Base-by-base conservation (phyloP, 1,140 invertebrate species). In the Whitmania pigra region DNA sequence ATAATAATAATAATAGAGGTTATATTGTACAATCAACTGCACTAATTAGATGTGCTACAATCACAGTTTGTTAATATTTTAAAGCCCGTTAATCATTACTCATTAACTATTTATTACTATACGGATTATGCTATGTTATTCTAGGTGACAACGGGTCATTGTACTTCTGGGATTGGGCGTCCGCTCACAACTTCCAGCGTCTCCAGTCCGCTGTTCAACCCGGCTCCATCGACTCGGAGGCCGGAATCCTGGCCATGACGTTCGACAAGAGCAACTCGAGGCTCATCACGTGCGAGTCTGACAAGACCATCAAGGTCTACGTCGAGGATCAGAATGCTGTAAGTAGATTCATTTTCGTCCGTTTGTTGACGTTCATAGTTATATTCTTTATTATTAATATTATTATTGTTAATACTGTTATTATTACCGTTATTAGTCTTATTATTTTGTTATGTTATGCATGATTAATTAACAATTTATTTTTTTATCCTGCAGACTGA, bases 271-370 rank as follows among this genome's bases (percentile, higher is more conserved):
- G 92, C 72, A 93, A 94, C 54, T 89, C 88, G 18, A 85, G 97
- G 71, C 86, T 99, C 63, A 91, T 99, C 71, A 97, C 95, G 1
- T 91, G 91, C 7, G 97, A 99, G 83, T 94, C 95, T 9, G 97
- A 99, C 82, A 99, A 99, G 85, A 98, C 94, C 0, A 94, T 99
- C 74, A 99, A 99, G 87, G 90, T 99, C 74, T 99, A 98, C 82
- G 95, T 93, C 81, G 94, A 97, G 84, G 95, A 99, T 84, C 92
- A 96, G 31, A 87, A 88, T 69, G 95, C 96, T 18, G 88, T 89
- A 82, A 84, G 84, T 78, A 55, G 69, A 71, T 40, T 25, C 43
- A 29, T 70, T 53, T 84, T 71, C 69, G 20, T 25, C 27, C 71
- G 57, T 25, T 74, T 69, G n/a, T n/a, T 67, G 18, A 4, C 11